Percentiles rank a stretch among this genome's conserved stretches.
Conservation (phyloP, 2,797 vertebrate genomes). For the Sebastes flavidus region DNA sequence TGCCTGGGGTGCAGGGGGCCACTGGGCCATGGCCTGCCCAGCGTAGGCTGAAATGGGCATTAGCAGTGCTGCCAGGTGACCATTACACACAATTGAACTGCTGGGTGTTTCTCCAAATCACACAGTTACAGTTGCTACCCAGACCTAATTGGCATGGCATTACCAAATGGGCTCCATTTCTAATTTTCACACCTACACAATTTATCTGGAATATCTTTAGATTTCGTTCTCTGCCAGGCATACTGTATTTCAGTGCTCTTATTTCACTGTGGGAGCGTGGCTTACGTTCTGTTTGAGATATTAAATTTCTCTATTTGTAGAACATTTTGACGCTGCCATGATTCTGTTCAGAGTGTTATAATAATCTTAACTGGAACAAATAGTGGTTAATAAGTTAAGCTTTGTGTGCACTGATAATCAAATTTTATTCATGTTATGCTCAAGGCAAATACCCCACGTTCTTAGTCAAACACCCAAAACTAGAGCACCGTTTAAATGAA, state of each 20-base stretch:
- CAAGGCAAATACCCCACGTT: slow-evolving; percentile 49
- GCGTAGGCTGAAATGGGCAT: slow-evolving; percentile 80
- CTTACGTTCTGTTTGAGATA: slow-evolving; percentile 16
- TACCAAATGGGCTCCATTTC: slow-evolving; percentile 71
- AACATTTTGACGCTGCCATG: background rate
- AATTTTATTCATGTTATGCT: slow-evolving; percentile 54
- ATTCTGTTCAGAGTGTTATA: slow-evolving; percentile 4
- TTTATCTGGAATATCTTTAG: slow-evolving; percentile 60
- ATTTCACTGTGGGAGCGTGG: background rate
- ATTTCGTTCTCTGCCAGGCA: slow-evolving; percentile 1
- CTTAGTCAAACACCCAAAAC: slow-evolving; percentile 50
- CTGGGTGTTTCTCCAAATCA: slow-evolving; percentile 77
- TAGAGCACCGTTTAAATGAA: slow-evolving; percentile 36
- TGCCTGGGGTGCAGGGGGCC: slow-evolving; percentile 77
- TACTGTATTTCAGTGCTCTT: background rate
- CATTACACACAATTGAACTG: slow-evolving; percentile 77
- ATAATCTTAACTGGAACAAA: slow-evolving; percentile 41
- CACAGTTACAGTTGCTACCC: slow-evolving; percentile 75
- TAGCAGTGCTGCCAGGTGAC: slow-evolving; percentile 80
- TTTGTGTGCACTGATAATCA: slow-evolving; percentile 50
- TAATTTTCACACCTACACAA: slow-evolving; percentile 67
- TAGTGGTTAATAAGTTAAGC: slow-evolving; percentile 47
- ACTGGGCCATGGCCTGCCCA: slow-evolving; percentile 75
- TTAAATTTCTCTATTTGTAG: background rate
- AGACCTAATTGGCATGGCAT: slow-evolving; percentile 74